Base-by-base conservation (phyloP, 2,888 invertebrate species). In the Philhelius pedissequus region DNA sequence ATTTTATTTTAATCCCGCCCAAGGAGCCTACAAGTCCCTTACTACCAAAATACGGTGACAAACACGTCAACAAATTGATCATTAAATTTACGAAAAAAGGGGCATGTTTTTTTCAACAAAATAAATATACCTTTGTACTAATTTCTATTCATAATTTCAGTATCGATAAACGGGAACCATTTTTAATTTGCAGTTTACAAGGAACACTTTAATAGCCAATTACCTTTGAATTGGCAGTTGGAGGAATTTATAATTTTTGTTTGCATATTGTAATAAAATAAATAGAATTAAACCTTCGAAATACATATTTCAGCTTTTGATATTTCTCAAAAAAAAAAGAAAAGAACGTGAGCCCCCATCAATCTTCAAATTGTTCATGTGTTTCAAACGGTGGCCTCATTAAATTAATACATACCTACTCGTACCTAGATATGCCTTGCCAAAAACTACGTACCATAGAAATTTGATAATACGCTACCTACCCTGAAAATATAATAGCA, bases 401-500 rank as follows among this genome's bases (percentile, higher is more conserved):
- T 66, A 50, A 43, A 56, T 48, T 27, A 18, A 25, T 62, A 30
- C 15, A 18, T 69, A 30, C 25, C 1, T 18, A 8, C 54, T 13
- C 32, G n/a, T 8, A n/a, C n/a, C n/a, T n/a, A n/a, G n/a, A 38
- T 43, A 22, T 48, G 27, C 40, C 27, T 9, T 22, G 32, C 15
- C 38, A 43, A 54, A n/a, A n/a, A n/a, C n/a, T n/a, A n/a, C n/a
- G 40, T 32, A 78, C 73, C 73, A 79, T 74, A 69, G 73, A 73
- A 69, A 74, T 83, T 83, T 78, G 73, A 78, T 83, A 78, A 78
- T 83, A 38, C 38, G 15, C 13, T 56, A 56, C 56, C 56, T 40
- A 68, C 43, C 5, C 43, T 27, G 13, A 62, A 62, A 62, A 74
- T 78, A 78, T 78, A 78, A 70, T 79, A 79, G 45, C 45, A 56